These are phyloP conservation scores for Crypturellus tataupa DNA, from an alignment of 2,797 vertebrate species.

Conservation along the genomic window DNA sequence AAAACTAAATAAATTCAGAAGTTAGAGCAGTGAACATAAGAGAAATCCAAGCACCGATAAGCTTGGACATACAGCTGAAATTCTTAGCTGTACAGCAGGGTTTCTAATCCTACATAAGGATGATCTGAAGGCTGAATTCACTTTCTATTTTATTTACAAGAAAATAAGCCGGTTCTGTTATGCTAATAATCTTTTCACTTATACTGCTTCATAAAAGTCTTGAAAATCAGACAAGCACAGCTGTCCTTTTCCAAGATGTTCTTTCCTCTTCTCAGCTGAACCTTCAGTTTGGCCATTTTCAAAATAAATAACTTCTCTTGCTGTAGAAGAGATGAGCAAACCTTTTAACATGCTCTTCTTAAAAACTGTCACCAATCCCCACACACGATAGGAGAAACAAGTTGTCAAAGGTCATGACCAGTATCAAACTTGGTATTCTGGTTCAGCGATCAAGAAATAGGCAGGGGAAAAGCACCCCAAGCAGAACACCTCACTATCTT, in stretches of 20 bases:
- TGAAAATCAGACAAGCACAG: background rate
- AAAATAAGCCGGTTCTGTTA: background rate
- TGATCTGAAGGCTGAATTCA: background rate
- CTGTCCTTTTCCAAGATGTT: background rate
- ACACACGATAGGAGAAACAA: background rate
- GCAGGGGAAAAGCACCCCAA: background rate
- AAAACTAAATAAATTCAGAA: background rate
- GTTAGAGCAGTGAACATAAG: background rate
- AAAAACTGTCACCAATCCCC: background rate
- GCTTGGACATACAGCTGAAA: background rate
- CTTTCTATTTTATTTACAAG: background rate
- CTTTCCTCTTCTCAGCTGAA: background rate
- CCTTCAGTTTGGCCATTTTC: background rate
- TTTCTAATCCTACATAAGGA: background rate
- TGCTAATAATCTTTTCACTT: background rate
- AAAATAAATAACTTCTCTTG: background rate
- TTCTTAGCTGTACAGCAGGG: background rate
- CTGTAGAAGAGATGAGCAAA: background rate
- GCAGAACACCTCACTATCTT: background rate
- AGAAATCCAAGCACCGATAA: background rate
- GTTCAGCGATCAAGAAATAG: background rate
- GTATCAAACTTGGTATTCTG: background rate
- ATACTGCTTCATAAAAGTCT: fast-evolving
- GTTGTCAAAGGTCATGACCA: background rate
- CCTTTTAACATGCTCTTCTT: background rate